These are phyloP conservation scores for Phrynosoma blainvillii DNA, from an alignment of 2,113 vertebrate genomes.

Conservation along the genomic window DNA sequence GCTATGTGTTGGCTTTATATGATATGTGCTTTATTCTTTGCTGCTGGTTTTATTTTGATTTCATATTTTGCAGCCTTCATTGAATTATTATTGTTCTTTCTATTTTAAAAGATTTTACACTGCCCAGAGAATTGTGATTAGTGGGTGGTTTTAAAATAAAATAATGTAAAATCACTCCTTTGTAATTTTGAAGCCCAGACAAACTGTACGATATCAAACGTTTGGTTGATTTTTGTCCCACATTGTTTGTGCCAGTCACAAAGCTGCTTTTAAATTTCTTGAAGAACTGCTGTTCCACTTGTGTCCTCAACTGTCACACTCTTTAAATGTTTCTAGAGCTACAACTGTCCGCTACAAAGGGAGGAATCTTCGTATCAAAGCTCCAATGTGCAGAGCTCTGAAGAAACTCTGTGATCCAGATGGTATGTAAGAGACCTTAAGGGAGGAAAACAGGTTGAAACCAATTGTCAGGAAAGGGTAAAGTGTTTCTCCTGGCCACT, in stretches of 20 bases:
- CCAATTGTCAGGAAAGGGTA: not conserved
- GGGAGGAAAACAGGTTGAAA: not conserved
- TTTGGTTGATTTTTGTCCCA: no score
- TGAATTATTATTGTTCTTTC: no score
- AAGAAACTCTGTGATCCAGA: constrained; percentile 98
- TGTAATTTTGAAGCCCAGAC: not conserved
- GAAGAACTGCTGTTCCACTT: not conserved
- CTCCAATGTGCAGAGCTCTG: constrained; percentile 95
- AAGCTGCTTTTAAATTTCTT: not conserved
- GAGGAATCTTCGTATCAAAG: constrained; percentile 96
- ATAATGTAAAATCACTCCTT: not conserved
- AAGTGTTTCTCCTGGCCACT: no score
- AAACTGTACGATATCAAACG: not conserved
- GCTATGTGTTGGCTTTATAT: no score
- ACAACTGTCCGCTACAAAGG: constrained; percentile 98
- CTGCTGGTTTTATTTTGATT: no score
- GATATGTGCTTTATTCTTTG: no score
- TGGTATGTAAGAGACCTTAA: constrained; percentile 77
- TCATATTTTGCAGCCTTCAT: not conserved
- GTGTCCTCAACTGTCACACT: constrained; percentile 34
- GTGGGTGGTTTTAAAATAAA: not conserved
- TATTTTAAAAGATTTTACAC: not conserved
- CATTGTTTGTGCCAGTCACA: not conserved
- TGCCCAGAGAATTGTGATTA: not conserved
- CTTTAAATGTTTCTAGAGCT: constrained; percentile 76